Evolutionary conservation across 2,888 invertebrate species (phyloP).

Genomic region (Cryptocephalus moraei): DNA sequence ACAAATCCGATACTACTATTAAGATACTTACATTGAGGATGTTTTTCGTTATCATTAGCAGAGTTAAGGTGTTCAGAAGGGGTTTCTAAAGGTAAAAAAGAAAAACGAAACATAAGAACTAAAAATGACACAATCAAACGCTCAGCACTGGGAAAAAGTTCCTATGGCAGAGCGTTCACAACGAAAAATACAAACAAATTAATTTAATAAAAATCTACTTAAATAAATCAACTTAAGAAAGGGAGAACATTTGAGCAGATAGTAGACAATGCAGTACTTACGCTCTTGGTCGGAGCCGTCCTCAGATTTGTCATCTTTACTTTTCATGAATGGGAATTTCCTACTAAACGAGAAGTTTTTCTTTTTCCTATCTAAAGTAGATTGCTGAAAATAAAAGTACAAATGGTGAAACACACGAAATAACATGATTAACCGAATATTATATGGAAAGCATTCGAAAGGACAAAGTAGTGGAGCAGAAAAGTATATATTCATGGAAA

Average conservation of each 20-base stretch:
- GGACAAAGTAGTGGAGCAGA: too few species aligned
- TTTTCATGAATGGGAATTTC: constrained; percentile 99
- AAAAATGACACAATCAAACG: constrained; percentile 3
- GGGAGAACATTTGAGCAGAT: background rate
- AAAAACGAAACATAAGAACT: constrained; percentile 17
- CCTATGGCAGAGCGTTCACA: constrained; percentile 1
- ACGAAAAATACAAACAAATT: background rate
- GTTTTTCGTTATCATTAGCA: constrained; percentile 35
- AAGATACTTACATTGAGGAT: constrained; percentile 33
- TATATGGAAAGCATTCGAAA: too few species aligned
- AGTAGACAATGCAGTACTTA: constrained; percentile 48
- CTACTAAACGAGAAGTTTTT: constrained; percentile 97
- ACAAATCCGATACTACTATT: too few species aligned
- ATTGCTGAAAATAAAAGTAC: constrained; percentile 53
- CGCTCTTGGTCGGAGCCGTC: constrained; percentile 97
- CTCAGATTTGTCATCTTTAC: constrained; percentile 95
- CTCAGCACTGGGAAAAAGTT: constrained; percentile 5
- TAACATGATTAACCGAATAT: too few species aligned
- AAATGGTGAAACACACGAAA: background rate
- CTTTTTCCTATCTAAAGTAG: constrained; percentile 91
- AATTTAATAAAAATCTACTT: background rate
- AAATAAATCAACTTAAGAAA: background rate
- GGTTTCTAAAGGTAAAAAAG: constrained; percentile 34
- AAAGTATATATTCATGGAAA: too few species aligned
- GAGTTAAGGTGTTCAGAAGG: constrained; percentile 35